Base-by-base conservation (phyloP, 2,888 invertebrate genomes). In the Oeneis ivallda region DNA sequence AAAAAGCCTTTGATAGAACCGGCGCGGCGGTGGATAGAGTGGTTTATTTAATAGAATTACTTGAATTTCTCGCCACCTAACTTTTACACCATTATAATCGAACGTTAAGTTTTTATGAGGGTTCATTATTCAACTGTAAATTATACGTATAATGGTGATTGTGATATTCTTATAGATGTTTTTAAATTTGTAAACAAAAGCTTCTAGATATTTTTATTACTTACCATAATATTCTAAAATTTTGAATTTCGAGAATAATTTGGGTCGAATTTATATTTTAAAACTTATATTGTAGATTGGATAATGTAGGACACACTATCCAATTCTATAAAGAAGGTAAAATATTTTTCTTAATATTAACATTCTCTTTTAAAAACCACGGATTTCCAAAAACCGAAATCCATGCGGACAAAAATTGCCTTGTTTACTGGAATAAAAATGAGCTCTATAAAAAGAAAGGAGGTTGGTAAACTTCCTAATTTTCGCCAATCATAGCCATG, bases 1-100 rank as follows among this genome's bases (percentile, higher is more conserved):
- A 72, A 73, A 9, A 62, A 76, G 71, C 64, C 72, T 74, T 73
- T 71, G 69, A 72, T 19, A 11, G 56, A 70, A 66, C 72, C 75
- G 72, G 68, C 69, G 71, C 75, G 72, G 68, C 69, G 71, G 76
- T 68, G 73, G 74, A 77, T 81, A 74, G 62, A 65, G 60, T 62
- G 49, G 19, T 60, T 64, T 37, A 15, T 56, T 56, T 56, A 13
- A 56, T 39, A 56, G 56, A 56, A 56, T 56, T 56, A 19, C 56
- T 41, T 26, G 11, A 41, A 56, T 56, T 56, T 19, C 19, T 19
- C 41, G 56, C 19, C 41, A 41, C 41, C 39, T 56, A 13, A 56
- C 19, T 19, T 39, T 19, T 19, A 56, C 11, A 39, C 41, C 34
- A 15, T 37, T 53, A n/a, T 19, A 19, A 56, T 41, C 19, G 56